Base-by-base conservation (phyloP, 2,888 invertebrate genomes). In the Pterostichus madidus region DNA sequence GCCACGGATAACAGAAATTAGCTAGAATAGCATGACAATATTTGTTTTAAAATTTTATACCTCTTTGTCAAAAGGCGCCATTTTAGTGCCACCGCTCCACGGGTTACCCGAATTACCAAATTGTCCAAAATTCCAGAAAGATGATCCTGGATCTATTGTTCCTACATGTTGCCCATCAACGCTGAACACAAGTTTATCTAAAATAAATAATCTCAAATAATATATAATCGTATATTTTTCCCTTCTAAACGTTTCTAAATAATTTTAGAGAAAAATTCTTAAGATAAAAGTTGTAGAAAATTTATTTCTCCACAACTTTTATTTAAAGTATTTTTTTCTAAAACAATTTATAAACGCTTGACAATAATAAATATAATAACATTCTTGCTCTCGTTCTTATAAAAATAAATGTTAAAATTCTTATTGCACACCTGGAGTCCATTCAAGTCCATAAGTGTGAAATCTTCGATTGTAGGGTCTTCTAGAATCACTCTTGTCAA, bases 41-140 rank as follows among this genome's bases (percentile, higher is more conserved):
- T 32, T 64, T n/a, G 5, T 4, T 49, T 8, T 46, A 73, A 88
- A 91, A 91, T 90, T 13, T 24, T 1, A 90, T 39, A 82, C 82
- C 52, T 93, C 92, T 87, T 93, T 91, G 87, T 94, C 94, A 85
- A 94, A 94, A 1, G 94, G 94, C 11, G 94, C 94, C 93, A 94
- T 93, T 86, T 91, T 92, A 35, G 89, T 87, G 64, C 91, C 92
- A 84, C 88, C 89, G 68, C 90, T 89, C 93, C 93, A 93, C 5
- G 93, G 93, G 87, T 93, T 94, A 11, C 89, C 87, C 11, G 91
- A 87, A 79, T 90, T 90, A 80, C 88, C 89, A 85, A 94, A 93
- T 0, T 91, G 91, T 0, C 94, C 94, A 56, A 91, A 88, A 71
- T 93, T 90, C 94, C 94, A 95, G 89, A 95, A 94, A 1, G 94